Evolutionary conservation across 2,797 vertebrate genomes (phyloP), one percentile per base, ranked within the genome.

Genomic region (Erpetoichthys calabaricus): DNA sequence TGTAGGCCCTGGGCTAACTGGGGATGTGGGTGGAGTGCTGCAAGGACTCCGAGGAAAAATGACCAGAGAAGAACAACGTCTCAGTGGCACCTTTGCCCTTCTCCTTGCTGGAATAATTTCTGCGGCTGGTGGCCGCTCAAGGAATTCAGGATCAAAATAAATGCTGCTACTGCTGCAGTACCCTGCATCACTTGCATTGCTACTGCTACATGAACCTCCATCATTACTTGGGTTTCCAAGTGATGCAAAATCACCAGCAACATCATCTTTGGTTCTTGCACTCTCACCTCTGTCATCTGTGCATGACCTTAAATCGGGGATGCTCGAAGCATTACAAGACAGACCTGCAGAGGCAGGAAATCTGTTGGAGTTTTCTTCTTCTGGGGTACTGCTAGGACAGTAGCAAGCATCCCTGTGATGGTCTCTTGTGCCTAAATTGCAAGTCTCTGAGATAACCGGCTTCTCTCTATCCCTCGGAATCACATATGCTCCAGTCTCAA

Each of bases 41-140:
- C 89, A 90, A 61, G 89, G 91, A 66, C 90, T 98, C 71, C 85
- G 81, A 8, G 94, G 91, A 61, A 96, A 96, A 68, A 98, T 89
- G 57, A 98, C 89, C 73, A 99, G 73, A 1, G 96, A 98, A 1
- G 93, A 95, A 71, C 91, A 98, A 10, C 92, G 90, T 59, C 90
- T 86, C 49, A 96, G 72, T 0, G 91, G 91, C 60, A 82, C 75
- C 73, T 80, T 88, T 3, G 77, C 69, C 62, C 81, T 86, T 62
- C 70, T 72, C 67, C 73, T 79, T 55, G 54, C 68, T 5, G 78
- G 64, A 62, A 65, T 59, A 64, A 70, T 81, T 57, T 81, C 72
- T 51, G 76, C 73, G 55, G 68, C 73, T 47, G 67, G 66, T 65
- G 76, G 75, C 47, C 69, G 84, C 41, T 86, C 88, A 53, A 70